Conservation (phyloP, 2,113 vertebrate species). For the Dolichallabes microphthalmus region DNA sequence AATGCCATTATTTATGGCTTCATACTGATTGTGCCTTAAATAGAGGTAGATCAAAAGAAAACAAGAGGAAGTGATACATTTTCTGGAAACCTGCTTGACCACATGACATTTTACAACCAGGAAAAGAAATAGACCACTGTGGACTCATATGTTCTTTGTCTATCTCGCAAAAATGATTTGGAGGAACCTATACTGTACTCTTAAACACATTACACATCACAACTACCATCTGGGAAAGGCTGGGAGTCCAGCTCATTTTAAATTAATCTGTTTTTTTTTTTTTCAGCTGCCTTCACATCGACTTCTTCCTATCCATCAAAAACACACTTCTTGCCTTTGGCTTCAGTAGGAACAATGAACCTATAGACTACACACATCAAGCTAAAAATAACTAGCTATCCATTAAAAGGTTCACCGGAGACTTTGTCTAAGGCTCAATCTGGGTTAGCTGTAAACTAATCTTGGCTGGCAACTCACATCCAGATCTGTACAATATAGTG, state of each 20-base stretch:
- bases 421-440: not conserved
- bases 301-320: not conserved
- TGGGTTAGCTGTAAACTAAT: slow-evolving; percentile 18
- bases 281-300: not conserved
- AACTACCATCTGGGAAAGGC: not conserved
- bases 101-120: too few relatives aligned
- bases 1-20: not conserved
- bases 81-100: not conserved
- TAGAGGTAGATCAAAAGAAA: not conserved
- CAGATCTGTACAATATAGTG: not conserved
- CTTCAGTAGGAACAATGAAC: slow-evolving; percentile 1
- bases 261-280: not conserved
- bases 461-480: not conserved
- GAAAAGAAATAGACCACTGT: not conserved
- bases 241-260: not conserved
- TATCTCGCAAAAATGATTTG: not conserved
- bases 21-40: not conserved
- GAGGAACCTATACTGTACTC: not conserved
- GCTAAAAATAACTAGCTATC: slow-evolving; percentile 1
- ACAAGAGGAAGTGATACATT: not conserved
- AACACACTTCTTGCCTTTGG: not conserved
- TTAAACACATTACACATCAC: not conserved
- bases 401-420: slow-evolving; percentile 10
- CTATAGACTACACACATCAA: not conserved
- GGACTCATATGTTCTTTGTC: not conserved